Base-by-base conservation (phyloP, 2,113 vertebrate genomes). In the Athene noctua region DNA sequence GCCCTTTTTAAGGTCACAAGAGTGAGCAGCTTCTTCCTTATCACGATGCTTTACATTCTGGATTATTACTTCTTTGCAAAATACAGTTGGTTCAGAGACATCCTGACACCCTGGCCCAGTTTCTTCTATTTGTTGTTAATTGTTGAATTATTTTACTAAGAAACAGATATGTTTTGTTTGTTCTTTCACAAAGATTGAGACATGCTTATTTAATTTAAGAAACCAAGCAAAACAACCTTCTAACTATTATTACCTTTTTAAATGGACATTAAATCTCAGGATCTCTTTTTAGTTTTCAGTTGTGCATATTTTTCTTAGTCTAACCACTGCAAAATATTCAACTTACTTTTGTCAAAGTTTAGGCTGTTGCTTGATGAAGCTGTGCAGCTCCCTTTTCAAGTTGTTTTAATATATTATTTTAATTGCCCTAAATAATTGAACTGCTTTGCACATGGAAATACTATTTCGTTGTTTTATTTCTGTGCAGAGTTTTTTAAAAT, bases 351-450 rank as follows among this genome's bases (percentile, higher is more conserved):
- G 74, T 86, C 7, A 54, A 83, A 80, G 14, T 89, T 85, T 66
- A 88, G 68, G 22, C 21, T 91, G 75, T 94, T 82, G 36, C 34
- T 92, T 85, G 74, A 88, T 34, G 63, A 97, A 97, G 70, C 52
- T 86, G 19, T 78, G 40, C 29, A 75, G 87, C 62, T 82, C 46
- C 68, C n/a, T 58, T 97, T 96, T 94, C 82, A 95, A 91, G 71
- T 94, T 65, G 88, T 90, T 97, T 90, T 91, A 92, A 96, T 91
- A 72, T 94, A 96, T 92, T 94, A 88, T 85, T 96, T 97, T 97
- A 97, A 96, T 96, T 97, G 79, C 74, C 80, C 80, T 82, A 97
- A 97, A 96, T 96, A 97, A 97, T 84, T 84, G 49, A 93, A 80
- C 70, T 90, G 42, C 54, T 97, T 96, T 93, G 66, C 86, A 94